Evolutionary conservation across 2,888 invertebrate species (phyloP), one percentile per base, ranked within the genome.

Genomic region (Ctena decussata): DNA sequence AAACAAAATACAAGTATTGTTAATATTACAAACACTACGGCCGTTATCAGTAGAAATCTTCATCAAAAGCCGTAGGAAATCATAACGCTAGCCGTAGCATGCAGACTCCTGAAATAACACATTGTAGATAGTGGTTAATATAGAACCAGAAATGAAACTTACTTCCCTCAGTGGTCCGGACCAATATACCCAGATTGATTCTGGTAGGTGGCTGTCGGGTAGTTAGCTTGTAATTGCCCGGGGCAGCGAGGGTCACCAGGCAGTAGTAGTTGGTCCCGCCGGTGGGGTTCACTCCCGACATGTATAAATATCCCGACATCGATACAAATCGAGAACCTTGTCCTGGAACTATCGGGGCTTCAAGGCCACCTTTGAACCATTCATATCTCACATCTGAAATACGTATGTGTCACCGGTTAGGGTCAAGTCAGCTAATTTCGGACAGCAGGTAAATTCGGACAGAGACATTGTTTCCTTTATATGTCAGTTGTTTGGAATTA

Each of bases 331-430:
- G 98, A 90, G 95, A 93, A 6, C 91, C 91, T 78, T 99, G 97
- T 93, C 98, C 98, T 96, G 99, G 98, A 95, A 99, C 98, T 0
- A 99, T 98, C 91, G 99, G 98, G 95, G 98, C 98, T 0, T 98
- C 98, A 92, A 98, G 98, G 93, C 97, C 97, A 93, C 98, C 97
- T 87, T 99, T 97, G 15, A 98, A 97, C 99, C 99, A 99, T 91
- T 98, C 97, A 95, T 98, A 99, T 35, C 86, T 77, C 5, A 89
- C 90, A 39, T 87, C 93, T 93, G 86, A 15, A 83, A 85, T 39
- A n/a, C n/a, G n/a, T n/a, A n/a, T n/a, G n/a, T n/a, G n/a, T n/a
- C n/a, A n/a, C n/a, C n/a, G n/a, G n/a, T n/a, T n/a, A n/a, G n/a
- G n/a, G n/a, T n/a, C n/a, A n/a, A n/a, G n/a, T n/a, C n/a, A n/a